Base-by-base conservation (phyloP, 2,113 vertebrate genomes). In the Burhinus oedicnemus region DNA sequence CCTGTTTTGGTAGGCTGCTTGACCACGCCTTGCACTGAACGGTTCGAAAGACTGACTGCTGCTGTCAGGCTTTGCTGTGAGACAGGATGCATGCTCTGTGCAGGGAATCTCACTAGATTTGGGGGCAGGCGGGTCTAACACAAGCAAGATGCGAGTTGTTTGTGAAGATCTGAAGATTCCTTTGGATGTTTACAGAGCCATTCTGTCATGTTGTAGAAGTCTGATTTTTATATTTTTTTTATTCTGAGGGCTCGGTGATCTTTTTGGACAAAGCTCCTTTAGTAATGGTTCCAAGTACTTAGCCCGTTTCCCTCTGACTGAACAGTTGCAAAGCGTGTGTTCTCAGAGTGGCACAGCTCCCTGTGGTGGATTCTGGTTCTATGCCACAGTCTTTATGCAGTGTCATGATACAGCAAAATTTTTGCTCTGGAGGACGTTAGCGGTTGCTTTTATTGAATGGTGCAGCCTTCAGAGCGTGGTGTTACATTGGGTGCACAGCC, bases 381-480 rank as follows among this genome's bases (percentile, higher is more conserved):
- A 4, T 19, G 82, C 81, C 82, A 12, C 55, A 3, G 69, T 7
- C 91, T 45, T 51, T 38, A 76, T 71, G 72, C 76, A 42, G 64
- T 38, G 5, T 6, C 68, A 8, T 8, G 55, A 25, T 22, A 5
- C 81, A 65, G 93, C 91, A 71, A 1, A 27, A 21, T 30, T 16
- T 14, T 42, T 34, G 64, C 83, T 42, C 61, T 7, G 8, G 32
- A 12, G 87, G 72, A 30, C 7, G 12, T 1, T 16, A 20, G 55
- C 0, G 1, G 12, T 18, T 8, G 30, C n/a, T 58, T 8, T 2
- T 14, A 0, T 0, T 11, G 81, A 5, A 15, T 1, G 19, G 72
- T 13, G 60, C 49, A 1, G 5, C 5, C n/a, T 29, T 32, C n/a
- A 8, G n/a, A 40, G 70, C 1, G 23, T 30, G 86, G 7, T 6